Evolutionary conservation across 2,113 vertebrate genomes (phyloP), one percentile per base, ranked within the genome.

Genomic region (Stigmatopora nigra): DNA sequence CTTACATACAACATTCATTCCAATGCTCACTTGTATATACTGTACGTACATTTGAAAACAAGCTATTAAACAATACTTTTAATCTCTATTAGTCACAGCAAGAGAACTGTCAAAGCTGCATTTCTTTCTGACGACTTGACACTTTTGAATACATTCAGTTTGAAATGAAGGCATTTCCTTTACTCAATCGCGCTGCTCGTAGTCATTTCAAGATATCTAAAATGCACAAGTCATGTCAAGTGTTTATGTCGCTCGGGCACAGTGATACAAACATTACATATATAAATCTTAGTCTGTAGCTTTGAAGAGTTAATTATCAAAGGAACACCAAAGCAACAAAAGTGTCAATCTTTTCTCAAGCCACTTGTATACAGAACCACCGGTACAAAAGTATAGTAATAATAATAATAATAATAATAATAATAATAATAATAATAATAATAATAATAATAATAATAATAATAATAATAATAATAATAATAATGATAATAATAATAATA

Each of bases 361-460:
- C 76, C 82, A 75, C 76, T 75, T 83, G 68, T 74, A 83, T 80
- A 84, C 75, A 79, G 57, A 69, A 75, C 68, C 75, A 69, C 77
- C 78, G 82, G 78, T 87, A 88, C 83, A 88, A 83, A 83, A 73
- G 73, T 83, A 89, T 66, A 83, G 74, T 72, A 83, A 78, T 77
- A 82, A 31, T 31, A 31, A 31, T 31, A 31, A 31, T 31, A 31
- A 31, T 31, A 82, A 31, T 31, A 31, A 31, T 31, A 31, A 31
- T 31, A 31, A 89, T 66, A 83, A 76, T 72, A 83, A 78, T 77
- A 82, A 31, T 31, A 31, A 31, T 31, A 31, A 31, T 31, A 31
- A 31, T 31, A n/a, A 89, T 66, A 83, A 76, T 72, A 83, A 78
- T 77, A 82, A 31, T 31, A 31, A 31, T 31, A 31, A 31, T 31